Percentiles rank a stretch among this genome's conserved stretches.
These are phyloP conservation scores for Thaumatotibia leucotreta DNA, from an alignment of 1,140 invertebrate species.

Conservation along the genomic window DNA sequence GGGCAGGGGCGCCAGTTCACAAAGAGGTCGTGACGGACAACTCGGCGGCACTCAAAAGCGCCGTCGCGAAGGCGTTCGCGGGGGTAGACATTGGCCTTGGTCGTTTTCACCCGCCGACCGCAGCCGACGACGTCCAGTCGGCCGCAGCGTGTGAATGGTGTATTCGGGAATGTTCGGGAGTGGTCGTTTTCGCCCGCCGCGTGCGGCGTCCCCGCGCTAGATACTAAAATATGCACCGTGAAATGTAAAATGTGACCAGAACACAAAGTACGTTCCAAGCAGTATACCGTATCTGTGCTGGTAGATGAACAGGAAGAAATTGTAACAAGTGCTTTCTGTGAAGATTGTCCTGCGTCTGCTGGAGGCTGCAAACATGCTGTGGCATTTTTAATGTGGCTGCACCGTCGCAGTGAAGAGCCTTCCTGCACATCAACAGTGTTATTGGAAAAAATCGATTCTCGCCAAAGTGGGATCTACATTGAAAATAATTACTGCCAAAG, in stretches of 20 bases:
- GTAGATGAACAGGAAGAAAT: conserved; percentile 19
- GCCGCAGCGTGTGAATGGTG: too few species aligned
- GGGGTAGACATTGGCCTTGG: too few species aligned
- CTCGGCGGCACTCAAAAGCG: too few species aligned
- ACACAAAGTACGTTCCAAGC: conserved; percentile 22
- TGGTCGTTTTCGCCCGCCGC: too few species aligned
- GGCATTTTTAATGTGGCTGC: conserved; percentile 43
- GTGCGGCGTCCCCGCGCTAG: too few species aligned
- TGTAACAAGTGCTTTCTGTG: conserved; percentile 11
- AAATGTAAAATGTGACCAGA: too few species aligned
- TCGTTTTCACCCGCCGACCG: too few species aligned
- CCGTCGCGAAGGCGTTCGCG: too few species aligned
- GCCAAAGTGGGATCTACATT: conserved; percentile 18
- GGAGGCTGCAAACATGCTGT: conserved; percentile 52
- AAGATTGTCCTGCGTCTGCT: conserved; percentile 14
- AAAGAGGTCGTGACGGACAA: too few species aligned
- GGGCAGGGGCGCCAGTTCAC: too few species aligned
- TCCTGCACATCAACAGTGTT: conserved; percentile 39
- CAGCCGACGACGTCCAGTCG: too few species aligned
- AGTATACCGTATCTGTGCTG: neutral
- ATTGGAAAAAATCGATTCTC: conserved; percentile 25
- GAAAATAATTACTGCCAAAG: conserved; percentile 17
- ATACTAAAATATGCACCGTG: conserved; percentile 29
- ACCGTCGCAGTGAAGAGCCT: conserved; percentile 46
- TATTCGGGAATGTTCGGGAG: too few species aligned